Conservation (phyloP, 2,888 invertebrate genomes). For the Cerastis leucographa region DNA sequence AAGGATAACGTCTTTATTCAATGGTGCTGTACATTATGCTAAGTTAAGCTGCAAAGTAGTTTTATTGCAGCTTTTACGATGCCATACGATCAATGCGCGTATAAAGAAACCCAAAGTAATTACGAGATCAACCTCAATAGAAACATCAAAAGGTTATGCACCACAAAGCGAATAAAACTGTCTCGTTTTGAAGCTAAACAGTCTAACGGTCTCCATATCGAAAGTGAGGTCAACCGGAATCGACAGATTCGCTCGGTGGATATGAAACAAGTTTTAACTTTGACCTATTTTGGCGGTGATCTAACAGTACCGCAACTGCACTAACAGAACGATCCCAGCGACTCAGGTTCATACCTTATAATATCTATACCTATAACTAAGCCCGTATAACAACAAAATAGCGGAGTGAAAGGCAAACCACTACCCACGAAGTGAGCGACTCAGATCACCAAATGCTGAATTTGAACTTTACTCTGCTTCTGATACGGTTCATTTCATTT, state of each 20-base stretch:
- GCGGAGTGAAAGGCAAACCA: conserved; percentile 86
- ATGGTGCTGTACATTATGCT: not conserved
- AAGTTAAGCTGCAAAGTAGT: conserved; percentile 8
- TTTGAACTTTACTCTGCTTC: conserved; percentile 70
- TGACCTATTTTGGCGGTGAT: conserved; percentile 49
- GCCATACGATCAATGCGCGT: not conserved
- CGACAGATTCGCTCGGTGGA: conserved; percentile 32
- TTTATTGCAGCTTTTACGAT: conserved; percentile 28
- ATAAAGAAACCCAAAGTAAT: conserved; percentile 11
- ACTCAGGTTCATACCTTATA: conserved; percentile 52
- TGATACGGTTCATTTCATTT: conserved; percentile 68
- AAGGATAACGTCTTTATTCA: conserved; percentile 22
- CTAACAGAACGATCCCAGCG: conserved; percentile 48
- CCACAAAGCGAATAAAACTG: conserved; percentile 19
- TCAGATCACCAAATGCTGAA: conserved; percentile 66
- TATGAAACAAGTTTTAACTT: conserved; percentile 43
- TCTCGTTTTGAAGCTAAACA: conserved; percentile 21
- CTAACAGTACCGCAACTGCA: conserved; percentile 54
- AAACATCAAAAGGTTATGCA: conserved; percentile 29
- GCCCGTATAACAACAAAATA: conserved; percentile 73
- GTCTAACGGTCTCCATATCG: conserved; percentile 32
- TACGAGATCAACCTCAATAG: conserved; percentile 25
- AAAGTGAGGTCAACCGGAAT: conserved; percentile 56
- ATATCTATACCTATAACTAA: conserved; percentile 58
- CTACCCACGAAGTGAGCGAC: conserved; percentile 78